Base-by-base conservation (phyloP, 2,888 invertebrate species). In the Exephanes ischioxanthus region DNA sequence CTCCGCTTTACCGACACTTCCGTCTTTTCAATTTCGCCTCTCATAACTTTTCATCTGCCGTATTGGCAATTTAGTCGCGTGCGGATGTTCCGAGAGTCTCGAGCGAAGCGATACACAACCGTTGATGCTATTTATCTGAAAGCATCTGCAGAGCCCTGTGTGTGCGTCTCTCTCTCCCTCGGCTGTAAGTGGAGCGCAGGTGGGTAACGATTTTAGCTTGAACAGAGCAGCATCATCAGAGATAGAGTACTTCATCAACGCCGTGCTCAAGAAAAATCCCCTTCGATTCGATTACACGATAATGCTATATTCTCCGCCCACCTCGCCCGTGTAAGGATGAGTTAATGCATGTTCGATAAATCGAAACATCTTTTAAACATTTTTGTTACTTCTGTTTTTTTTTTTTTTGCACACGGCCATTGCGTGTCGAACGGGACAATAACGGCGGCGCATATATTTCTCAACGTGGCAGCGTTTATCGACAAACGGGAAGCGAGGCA, bases 111-210 rank as follows among this genome's bases (percentile, higher is more conserved):
- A 19, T 73, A 58, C 58, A 45, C 70, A 78, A 73, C 71, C 66
- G 30, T 48, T 83, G 83, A 85, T 83, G 83, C 67, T 66, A 85
- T 85, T 83, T 83, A 80, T 85, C 83, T 83, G 75, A 85, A 73
- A 83, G 85, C 82, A 75, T 70, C 63, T 55, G 53, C 37, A 58
- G 51, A 19, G 61, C 58, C 51, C 53, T 45, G 66, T 75, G 85
- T 48, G 67, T 76, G 85, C 76, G 53, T 41, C 41, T 82, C 79
- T 79, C 67, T 48, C 45, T 79, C 67, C 16, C 45, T 48, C 16
- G 45, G 72, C 37, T 76, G 80, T 19, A 72, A 83, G 71, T 71
- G 73, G 66, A 82, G 66, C 63, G 33, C 70, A 71, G 66, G 66
- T 82, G 82, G 6, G 75, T 82, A 85, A 85, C 75, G 70, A 85